A percentile compares a stretch with the other conserved stretches of the same genome.
Conservation (phyloP, 2,113 vertebrate genomes). For the Sander vitreus region DNA sequence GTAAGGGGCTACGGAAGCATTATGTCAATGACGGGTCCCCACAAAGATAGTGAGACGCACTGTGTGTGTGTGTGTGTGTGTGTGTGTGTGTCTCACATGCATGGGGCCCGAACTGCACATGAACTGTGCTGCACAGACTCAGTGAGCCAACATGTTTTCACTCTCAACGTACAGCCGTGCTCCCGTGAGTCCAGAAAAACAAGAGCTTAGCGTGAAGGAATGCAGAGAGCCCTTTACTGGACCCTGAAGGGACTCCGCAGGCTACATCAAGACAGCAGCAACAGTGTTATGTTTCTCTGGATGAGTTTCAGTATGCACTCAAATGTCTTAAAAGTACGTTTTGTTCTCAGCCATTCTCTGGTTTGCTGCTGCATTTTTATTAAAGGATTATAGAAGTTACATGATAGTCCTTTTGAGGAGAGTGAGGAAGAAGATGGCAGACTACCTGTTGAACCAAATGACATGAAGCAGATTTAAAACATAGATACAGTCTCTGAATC, state of each 20-base stretch:
- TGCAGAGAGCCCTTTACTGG: conserved; percentile 62
- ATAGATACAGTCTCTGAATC: background rate
- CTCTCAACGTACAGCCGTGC: conserved; percentile 13
- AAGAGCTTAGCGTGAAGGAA: conserved; percentile 73
- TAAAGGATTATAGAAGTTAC: background rate
- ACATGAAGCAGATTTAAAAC: background rate
- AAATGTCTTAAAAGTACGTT: background rate
- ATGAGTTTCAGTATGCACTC: conserved; percentile 1
- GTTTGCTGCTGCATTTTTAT: background rate
- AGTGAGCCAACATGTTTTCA: conserved; percentile 45
- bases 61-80: background rate
- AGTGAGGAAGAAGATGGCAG: background rate
- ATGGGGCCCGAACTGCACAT: conserved; percentile 7
- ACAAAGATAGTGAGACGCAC: too few relatives aligned
- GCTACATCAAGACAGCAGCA: conserved; percentile 1
- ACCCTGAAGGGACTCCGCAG: conserved; percentile 29
- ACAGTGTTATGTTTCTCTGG: conserved; percentile 17
- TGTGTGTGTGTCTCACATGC: conserved; percentile 40
- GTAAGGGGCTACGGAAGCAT: too few relatives aligned
- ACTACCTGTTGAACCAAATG: background rate
- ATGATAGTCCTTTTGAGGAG: background rate
- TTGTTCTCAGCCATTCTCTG: background rate
- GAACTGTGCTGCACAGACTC: conserved; percentile 17
- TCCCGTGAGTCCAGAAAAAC: conserved; percentile 51
- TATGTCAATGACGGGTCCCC: too few relatives aligned